These are phyloP conservation scores for Philonicus albiceps DNA, from an alignment of 2,888 invertebrate genomes.

Conservation along the genomic window DNA sequence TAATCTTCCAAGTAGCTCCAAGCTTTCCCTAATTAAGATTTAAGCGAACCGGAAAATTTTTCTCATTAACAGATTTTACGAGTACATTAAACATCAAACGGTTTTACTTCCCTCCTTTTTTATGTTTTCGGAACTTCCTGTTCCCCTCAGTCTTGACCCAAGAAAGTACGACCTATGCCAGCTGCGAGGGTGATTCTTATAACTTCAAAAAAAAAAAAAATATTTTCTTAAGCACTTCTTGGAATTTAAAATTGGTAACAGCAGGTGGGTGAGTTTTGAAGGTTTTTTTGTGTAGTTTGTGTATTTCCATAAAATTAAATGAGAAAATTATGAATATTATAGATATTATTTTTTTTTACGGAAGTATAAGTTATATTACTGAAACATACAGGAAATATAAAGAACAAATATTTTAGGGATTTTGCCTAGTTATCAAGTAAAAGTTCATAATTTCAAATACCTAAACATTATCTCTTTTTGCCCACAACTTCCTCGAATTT, in stretches of 20 bases:
- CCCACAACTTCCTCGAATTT: too few relatives aligned
- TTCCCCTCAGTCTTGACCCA: background rate
- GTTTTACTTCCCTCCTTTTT: background rate
- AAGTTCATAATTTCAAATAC: too few relatives aligned
- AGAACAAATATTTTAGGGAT: too few relatives aligned
- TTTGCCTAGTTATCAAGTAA: too few relatives aligned
- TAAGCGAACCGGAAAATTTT: constrained; percentile 43
- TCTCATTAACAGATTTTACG: constrained; percentile 44
- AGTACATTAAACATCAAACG: constrained; percentile 43
- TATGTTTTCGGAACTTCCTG: background rate
- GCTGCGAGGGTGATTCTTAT: background rate
- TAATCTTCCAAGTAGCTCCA: background rate
- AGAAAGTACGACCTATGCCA: background rate
- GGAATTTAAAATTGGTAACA: background rate
- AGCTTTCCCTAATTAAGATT: constrained; percentile 28
- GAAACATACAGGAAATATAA: too few relatives aligned
- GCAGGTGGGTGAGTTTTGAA: background rate
- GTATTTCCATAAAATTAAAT: too few relatives aligned
- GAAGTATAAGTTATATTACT: too few relatives aligned
- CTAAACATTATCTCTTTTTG: too few relatives aligned
- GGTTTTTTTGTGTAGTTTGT: background rate
- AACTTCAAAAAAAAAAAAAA: background rate
- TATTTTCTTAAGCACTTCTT: background rate
- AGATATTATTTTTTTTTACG: too few relatives aligned
- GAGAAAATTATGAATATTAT: too few relatives aligned